phyloP scores from a whole-genome alignment of 2,888 invertebrate genomes.

The Lochmaea capreae region DNA sequence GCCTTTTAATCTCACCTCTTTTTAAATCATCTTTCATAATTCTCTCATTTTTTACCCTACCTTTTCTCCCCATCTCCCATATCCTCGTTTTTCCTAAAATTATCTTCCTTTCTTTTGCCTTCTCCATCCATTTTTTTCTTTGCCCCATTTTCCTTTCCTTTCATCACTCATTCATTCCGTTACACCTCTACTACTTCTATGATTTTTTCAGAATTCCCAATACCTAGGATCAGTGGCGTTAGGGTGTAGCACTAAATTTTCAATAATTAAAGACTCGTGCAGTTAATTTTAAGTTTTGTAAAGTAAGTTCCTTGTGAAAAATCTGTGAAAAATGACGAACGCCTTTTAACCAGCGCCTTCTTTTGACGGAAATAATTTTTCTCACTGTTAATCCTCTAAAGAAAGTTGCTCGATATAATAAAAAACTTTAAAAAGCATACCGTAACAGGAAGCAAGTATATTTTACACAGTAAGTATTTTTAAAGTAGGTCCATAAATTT shows the following conservation, averaged over 20 bases:
- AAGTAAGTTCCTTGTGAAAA: constrained; percentile 1
- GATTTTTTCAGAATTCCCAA: too few relatives aligned
- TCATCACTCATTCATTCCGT: too few relatives aligned
- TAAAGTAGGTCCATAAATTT: constrained; percentile 52
- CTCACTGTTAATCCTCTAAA: constrained; percentile 38
- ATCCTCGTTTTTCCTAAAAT: too few relatives aligned
- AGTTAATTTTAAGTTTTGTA: neutral
- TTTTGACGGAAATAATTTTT: constrained; percentile 34
- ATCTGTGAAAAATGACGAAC: constrained; percentile 21
- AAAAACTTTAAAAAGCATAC: constrained; percentile 44
- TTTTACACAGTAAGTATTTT: constrained; percentile 50
- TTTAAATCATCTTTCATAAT: too few relatives aligned
- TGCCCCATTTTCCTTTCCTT: too few relatives aligned
- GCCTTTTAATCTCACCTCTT: too few relatives aligned
- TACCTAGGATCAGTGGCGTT: too few relatives aligned
- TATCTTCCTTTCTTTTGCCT: too few relatives aligned
- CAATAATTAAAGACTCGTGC: neutral
- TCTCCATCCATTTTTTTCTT: too few relatives aligned
- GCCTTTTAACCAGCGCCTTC: constrained; percentile 11
- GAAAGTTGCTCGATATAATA: constrained; percentile 44
- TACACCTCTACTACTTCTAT: too few relatives aligned
- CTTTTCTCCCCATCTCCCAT: too few relatives aligned
- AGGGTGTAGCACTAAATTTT: neutral
- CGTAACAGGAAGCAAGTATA: constrained; percentile 45
- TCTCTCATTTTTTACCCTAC: too few relatives aligned